These are phyloP conservation scores for Ethmia dodecea DNA, from an alignment of 2,888 invertebrate species.

Conservation along the genomic window DNA sequence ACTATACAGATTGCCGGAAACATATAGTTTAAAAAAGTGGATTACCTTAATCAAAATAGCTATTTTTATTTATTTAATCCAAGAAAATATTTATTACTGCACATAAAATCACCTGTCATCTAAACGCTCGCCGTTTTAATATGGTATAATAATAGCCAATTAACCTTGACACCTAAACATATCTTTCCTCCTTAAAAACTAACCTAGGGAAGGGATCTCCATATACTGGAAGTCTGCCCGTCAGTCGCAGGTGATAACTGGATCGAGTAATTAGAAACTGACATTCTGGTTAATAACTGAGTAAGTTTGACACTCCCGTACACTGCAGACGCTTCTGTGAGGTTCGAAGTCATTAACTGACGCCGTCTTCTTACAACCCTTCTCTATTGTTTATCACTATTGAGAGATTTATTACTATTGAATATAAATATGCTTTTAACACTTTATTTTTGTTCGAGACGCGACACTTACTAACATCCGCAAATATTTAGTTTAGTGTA, in stretches of 20 bases:
- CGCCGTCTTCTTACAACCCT: slow-evolving; percentile 7
- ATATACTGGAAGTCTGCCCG: slow-evolving; percentile 39
- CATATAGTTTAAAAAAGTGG: too few relatives aligned
- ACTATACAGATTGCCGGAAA: too few relatives aligned
- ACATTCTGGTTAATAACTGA: slow-evolving; percentile 61
- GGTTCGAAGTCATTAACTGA: slow-evolving; percentile 17
- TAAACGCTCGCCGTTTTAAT: slow-evolving; percentile 37
- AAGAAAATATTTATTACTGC: too few relatives aligned
- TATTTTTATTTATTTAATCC: too few relatives aligned
- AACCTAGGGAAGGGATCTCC: slow-evolving; percentile 18
- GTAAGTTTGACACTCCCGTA: slow-evolving; percentile 53
- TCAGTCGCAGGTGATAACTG: slow-evolving; percentile 72
- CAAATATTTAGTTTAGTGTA: too few relatives aligned
- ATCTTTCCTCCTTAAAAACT: slow-evolving; percentile 11
- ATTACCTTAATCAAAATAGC: too few relatives aligned
- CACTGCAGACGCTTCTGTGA: slow-evolving; percentile 25
- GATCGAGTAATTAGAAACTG: slow-evolving; percentile 70
- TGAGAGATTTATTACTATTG: too few relatives aligned
- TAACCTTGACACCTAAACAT: slow-evolving; percentile 22
- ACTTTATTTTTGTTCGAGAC: too few relatives aligned
- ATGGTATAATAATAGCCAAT: slow-evolving; percentile 25
- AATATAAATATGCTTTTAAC: too few relatives aligned
- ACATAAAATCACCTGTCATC: slow-evolving; percentile 58
- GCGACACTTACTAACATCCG: too few relatives aligned
- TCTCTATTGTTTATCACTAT: too few relatives aligned